phyloP scores from a whole-genome alignment of 2,113 vertebrate species.

The Regulus satrapa region DNA sequence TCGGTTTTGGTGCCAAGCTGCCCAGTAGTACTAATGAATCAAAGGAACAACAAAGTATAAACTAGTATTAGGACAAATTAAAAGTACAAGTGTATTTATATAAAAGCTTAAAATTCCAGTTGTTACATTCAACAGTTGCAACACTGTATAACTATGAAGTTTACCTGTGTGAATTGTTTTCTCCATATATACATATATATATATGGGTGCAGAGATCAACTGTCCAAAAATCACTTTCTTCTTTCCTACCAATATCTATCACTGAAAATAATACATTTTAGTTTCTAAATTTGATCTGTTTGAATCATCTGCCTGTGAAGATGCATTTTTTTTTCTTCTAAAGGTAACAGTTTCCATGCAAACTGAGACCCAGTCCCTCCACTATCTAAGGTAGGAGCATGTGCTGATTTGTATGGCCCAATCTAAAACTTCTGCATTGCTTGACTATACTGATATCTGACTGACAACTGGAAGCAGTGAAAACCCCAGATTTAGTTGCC shows the following conservation, averaged over 20 bases:
- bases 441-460: neutral
- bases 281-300: neutral
- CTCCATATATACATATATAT: neutral
- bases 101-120: neutral
- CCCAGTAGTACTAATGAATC: neutral
- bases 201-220: neutral
- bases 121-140: neutral
- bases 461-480: neutral
- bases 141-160: neutral
- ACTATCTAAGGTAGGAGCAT: accelerated
- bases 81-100: neutral
- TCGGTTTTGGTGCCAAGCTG: neutral
- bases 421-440: neutral
- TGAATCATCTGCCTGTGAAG: neutral
- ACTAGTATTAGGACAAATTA: neutral
- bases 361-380: neutral
- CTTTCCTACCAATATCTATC: neutral
- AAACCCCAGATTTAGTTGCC: neutral
- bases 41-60: neutral
- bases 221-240: neutral
- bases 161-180: neutral
- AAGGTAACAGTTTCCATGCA: neutral
- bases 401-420: neutral
- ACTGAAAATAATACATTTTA: neutral
- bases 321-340: neutral